Conservation (phyloP, 2,888 invertebrate species). For the Hypsopygia costalis region DNA sequence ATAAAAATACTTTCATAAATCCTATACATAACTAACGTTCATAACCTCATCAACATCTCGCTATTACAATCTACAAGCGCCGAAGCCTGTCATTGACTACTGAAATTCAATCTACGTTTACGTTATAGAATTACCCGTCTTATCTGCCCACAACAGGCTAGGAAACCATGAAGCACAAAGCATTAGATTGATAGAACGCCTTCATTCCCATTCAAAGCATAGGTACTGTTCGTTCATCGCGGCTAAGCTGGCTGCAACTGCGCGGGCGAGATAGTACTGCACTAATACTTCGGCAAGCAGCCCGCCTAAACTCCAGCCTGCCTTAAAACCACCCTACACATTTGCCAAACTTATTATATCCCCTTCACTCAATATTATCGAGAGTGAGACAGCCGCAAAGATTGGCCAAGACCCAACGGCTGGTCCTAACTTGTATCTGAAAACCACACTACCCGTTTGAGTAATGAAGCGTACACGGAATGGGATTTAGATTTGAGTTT, state of each 20-base stretch:
- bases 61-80: not conserved
- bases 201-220: constrained; percentile 18
- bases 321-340: not conserved
- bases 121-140: constrained; percentile 1
- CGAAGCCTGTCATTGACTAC: not conserved
- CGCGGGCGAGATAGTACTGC: constrained; percentile 33
- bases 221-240: constrained; percentile 6
- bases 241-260: constrained; percentile 21
- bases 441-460: constrained; percentile 39
- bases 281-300: constrained; percentile 31
- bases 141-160: constrained; percentile 4
- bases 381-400: not conserved
- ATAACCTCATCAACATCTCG: not conserved
- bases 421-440: constrained; percentile 32
- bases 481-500: constrained; percentile 9
- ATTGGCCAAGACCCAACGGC: not conserved
- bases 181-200: constrained; percentile 9
- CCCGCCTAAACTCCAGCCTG: constrained; percentile 13
- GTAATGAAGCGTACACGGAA: constrained; percentile 32
- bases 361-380: not conserved
- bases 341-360: constrained; percentile 4
- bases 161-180: constrained; percentile 6
- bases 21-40: too few relatives aligned
- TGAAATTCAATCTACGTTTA: not conserved
- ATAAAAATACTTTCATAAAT: too few relatives aligned